Base-by-base conservation (phyloP, 2,888 invertebrate genomes). In the Ariolimax columbianus region DNA sequence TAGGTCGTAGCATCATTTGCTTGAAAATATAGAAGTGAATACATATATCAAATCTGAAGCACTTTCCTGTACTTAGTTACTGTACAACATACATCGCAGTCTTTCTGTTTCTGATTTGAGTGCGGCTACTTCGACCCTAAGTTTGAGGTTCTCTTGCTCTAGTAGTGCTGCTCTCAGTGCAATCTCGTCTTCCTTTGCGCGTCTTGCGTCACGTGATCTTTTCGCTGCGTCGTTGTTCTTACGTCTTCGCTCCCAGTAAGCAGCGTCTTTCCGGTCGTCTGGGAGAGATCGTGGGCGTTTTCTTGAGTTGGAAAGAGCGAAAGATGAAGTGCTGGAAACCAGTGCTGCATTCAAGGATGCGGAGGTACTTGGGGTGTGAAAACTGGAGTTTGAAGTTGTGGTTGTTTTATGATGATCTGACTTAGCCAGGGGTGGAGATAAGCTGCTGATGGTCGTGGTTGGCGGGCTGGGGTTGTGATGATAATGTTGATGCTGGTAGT, bases 211-310 rank as follows among this genome's bases (percentile, higher is more conserved):
- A 7, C 99, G 95, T 0, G 98, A 98, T 89, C 98, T 96, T 94
- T 99, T 99, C 0, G 99, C 99, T 0, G 99, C 98, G 88, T 97
- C 97, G 93, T 99, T 99, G 94, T 99, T 99, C 92, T 97, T 97
- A 88, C 97, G 96, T 19, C 98, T 95, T 84, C 98, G 96, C 90
- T 97, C 98, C 95, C 97, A 96, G 93, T 99, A 99, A 0, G 97
- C 96, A 4, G 97, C 97, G 92, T 98, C 97, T 91, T 97, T 95
- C 83, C 93, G 91, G 7, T 92, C 92, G 36, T 94, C 94, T 23
- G 87, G 87, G 0, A 86, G 66, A 11, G 79, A 36, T n/a, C 82
- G 66, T n/a, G 80, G 59, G 0, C 72, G 75, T 66, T 87, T 87
- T 30, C 83, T 51, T 23, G 77, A 43, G 51, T 70, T 84, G 14